A percentile compares a stretch with the other conserved stretches of the same genome.
These are phyloP conservation scores for Leptopterna dolabrata DNA, from an alignment of 2,888 invertebrate genomes.

Conservation along the genomic window DNA sequence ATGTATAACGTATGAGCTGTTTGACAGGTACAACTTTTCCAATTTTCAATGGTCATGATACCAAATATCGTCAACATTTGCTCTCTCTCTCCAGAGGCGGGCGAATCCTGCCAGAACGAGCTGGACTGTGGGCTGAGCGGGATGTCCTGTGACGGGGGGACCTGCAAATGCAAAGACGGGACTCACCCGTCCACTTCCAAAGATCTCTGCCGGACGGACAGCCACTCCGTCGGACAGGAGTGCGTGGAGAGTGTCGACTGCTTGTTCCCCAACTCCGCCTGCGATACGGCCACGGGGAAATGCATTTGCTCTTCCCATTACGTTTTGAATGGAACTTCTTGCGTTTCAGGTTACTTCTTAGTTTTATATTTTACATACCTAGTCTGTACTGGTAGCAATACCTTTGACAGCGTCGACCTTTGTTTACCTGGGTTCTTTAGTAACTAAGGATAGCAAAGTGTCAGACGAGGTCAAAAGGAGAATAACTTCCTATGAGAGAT, in stretches of 20 bases:
- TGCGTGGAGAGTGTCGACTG: slow-evolving; percentile 58
- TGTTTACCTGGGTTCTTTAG: not conserved
- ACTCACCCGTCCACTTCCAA: slow-evolving; percentile 50
- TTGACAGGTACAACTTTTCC: too few species aligned
- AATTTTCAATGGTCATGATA: too few species aligned
- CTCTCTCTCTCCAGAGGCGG: too few species aligned
- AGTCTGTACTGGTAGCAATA: not conserved
- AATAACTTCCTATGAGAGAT: not conserved
- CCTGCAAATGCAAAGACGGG: slow-evolving; percentile 47
- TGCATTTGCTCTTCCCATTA: slow-evolving; percentile 56
- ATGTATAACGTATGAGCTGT: too few species aligned
- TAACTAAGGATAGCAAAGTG: not conserved
- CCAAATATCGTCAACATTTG: too few species aligned
- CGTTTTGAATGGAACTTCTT: slow-evolving; percentile 16
- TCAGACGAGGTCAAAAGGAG: not conserved
- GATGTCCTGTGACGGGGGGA: slow-evolving; percentile 38
- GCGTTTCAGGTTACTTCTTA: slow-evolving; percentile 49
- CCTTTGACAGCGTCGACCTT: not conserved
- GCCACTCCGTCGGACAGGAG: slow-evolving; percentile 2
- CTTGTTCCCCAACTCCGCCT: slow-evolving; percentile 51
- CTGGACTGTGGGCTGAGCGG: slow-evolving; percentile 63
- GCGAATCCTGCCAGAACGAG: slow-evolving; percentile 62
- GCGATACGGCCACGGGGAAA: slow-evolving; percentile 23
- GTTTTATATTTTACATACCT: not conserved
- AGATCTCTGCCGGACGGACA: slow-evolving; percentile 41